Evolutionary conservation across 2,888 invertebrate species (phyloP), one percentile per base, ranked within the genome.

Genomic region (Anthoptus insignis): DNA sequence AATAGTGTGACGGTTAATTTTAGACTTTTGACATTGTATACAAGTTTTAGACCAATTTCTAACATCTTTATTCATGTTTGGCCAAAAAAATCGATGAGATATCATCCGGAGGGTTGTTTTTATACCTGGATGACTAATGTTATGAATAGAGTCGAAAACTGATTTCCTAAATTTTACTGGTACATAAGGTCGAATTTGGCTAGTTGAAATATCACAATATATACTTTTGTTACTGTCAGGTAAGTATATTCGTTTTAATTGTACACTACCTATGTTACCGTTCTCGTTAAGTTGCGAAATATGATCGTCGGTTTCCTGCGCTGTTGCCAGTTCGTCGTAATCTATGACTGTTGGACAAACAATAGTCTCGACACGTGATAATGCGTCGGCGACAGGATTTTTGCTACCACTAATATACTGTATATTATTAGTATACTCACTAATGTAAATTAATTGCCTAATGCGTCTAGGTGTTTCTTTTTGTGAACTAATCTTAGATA

Each of bases 71-170:
- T 37, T 37, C 37, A 37, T 14, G 7, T 3, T n/a, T 14, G 37
- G 37, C 37, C 37, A 37, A 37, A 37, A 37, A 37, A 8, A 37
- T 14, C 9, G n/a, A 3, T 37, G 14, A 0, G 37, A 14, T n/a
- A 37, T 37, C 7, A 37, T 14, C 1, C 14, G n/a, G 4, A n/a
- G 14, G 2, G 37, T 37, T 8, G 9, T 14, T 5, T 5, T n/a
- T 1, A 53, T 39, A 22, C 54, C 39, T n/a, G 58, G 58, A 34
- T 58, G 58, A 32, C 58, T 58, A 0, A 58, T 5, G 8, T 22
- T 47, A 14, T 58, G 58, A 21, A 47, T 21, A 9, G 7, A 9
- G 6, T 47, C 22, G n/a, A 58, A 58, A n/a, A 16, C 22, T 14
- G 34, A 13, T 22, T 22, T 32, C 9, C 58, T 16, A 47, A 47